Conservation (phyloP, 2,113 vertebrate species). For the Odontophorus gujanensis region DNA sequence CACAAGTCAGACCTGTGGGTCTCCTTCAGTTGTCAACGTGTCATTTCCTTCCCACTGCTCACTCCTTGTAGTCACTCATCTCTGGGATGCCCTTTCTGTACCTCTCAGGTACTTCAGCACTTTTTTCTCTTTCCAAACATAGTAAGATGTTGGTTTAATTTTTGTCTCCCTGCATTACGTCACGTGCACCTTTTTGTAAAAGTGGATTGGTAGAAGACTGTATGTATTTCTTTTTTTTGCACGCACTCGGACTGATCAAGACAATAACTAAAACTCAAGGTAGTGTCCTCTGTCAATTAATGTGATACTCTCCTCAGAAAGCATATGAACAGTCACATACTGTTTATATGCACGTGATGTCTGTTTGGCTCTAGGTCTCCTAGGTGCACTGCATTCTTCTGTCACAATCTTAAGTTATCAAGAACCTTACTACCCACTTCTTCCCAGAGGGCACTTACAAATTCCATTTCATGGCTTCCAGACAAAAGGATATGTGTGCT, state of each 20-base stretch:
- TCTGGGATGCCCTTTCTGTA: neutral
- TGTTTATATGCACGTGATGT: neutral
- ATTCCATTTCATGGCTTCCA: neutral
- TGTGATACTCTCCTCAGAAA: neutral
- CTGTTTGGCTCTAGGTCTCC: neutral
- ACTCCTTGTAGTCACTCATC: neutral
- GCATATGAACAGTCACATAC: neutral
- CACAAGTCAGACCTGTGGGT: constrained; percentile 18
- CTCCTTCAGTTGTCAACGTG: neutral
- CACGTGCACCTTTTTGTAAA: neutral
- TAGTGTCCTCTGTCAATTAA: neutral
- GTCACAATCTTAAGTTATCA: neutral
- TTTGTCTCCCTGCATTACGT: neutral
- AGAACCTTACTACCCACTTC: neutral
- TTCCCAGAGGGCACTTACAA: neutral
- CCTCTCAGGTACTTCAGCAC: neutral
- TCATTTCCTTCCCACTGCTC: neutral
- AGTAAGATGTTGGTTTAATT: neutral
- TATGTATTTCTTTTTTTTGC: neutral
- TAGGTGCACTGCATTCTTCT: neutral
- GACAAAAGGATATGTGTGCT: neutral
- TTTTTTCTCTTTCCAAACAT: neutral
- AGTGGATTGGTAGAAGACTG: neutral
- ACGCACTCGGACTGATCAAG: neutral
- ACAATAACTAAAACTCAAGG: neutral